Base-by-base conservation (phyloP, 1,140 invertebrate species). In the Cotesia typhae region DNA sequence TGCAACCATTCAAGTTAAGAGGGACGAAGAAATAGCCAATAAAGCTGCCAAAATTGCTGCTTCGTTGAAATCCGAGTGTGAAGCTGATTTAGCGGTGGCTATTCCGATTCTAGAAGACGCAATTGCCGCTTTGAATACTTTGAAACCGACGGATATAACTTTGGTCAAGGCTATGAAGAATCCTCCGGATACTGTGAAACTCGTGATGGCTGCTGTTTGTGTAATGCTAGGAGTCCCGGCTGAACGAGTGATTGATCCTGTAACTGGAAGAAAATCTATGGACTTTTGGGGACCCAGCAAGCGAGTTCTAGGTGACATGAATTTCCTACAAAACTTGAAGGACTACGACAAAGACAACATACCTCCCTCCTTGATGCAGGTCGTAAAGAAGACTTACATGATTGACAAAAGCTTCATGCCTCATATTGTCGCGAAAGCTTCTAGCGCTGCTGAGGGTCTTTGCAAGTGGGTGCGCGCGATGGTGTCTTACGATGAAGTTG, bases 141-240 rank as follows among this genome's bases (percentile, higher is more conserved):
- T 95, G 4, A 94, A 94, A 81, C 92, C 92, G 57, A 85, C 88
- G 2, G 94, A 95, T 78, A 94, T 95, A 72, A 92, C 91, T 59
- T 76, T 93, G 5, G 91, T 95, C 0, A 95, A 94, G 80, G 90
- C 93, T 1, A 94, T 95, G 93, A 93, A 93, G 85, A 93, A 93
- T 84, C 94, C 94, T 9, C 94, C 94, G 6, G 89, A 90, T 63
- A 91, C 91, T 35, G 91, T 95, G 0, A 92, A 92, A 77, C 81
- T 94, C 63, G 93, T 93, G 1, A 91, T 94, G 89, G 92, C 93
- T 53, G 92, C 92, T 36, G 90, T 94, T 4, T 94, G 92, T 80
- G 91, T 94, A 2, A 92, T 94, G 90, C 83, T 92, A 57, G 88
- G 88, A 37, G 87, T 92, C 7, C 90, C 91, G 68, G 88, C 93